These are phyloP conservation scores for Amorpha juglandis DNA, from an alignment of 2,888 invertebrate species.

Conservation along the genomic window DNA sequence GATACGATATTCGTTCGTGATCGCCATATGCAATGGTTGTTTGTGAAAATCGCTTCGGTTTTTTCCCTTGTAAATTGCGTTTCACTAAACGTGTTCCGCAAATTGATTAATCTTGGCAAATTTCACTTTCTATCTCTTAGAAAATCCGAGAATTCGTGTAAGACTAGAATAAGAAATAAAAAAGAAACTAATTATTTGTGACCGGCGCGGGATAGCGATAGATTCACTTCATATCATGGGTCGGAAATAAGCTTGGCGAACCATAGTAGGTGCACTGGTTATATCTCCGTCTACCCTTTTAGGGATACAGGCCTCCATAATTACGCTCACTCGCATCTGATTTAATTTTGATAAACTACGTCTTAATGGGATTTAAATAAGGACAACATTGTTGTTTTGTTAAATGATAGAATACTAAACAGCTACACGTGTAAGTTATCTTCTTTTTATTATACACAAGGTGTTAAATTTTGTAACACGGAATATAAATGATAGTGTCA, in stretches of 20 bases:
- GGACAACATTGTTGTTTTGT: too few species aligned
- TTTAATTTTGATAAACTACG: too few species aligned
- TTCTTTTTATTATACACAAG: neutral
- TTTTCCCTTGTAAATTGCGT: slow-evolving; percentile 27
- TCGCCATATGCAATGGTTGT: slow-evolving; percentile 26
- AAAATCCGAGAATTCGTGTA: slow-evolving; percentile 13
- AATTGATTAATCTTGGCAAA: slow-evolving; percentile 23
- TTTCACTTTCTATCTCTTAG: slow-evolving; percentile 28
- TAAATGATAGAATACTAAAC: too few species aligned
- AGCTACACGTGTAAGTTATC: neutral
- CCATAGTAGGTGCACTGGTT: too few species aligned
- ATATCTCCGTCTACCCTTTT: too few species aligned
- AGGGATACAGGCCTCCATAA: too few species aligned
- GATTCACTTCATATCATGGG: too few species aligned
- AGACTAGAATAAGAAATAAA: neutral
- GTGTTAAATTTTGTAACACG: slow-evolving; percentile 9
- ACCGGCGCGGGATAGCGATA: too few species aligned
- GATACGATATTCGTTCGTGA: slow-evolving; percentile 34
- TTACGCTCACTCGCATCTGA: too few species aligned
- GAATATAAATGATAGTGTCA: slow-evolving; percentile 14
- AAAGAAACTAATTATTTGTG: neutral
- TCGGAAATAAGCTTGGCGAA: too few species aligned
- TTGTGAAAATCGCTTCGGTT: slow-evolving; percentile 25
- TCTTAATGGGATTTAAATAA: too few species aligned
- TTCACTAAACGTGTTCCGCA: slow-evolving; percentile 27